Conservation (phyloP, 2,888 invertebrate genomes). For the Scrobipalpa atriplicella region DNA sequence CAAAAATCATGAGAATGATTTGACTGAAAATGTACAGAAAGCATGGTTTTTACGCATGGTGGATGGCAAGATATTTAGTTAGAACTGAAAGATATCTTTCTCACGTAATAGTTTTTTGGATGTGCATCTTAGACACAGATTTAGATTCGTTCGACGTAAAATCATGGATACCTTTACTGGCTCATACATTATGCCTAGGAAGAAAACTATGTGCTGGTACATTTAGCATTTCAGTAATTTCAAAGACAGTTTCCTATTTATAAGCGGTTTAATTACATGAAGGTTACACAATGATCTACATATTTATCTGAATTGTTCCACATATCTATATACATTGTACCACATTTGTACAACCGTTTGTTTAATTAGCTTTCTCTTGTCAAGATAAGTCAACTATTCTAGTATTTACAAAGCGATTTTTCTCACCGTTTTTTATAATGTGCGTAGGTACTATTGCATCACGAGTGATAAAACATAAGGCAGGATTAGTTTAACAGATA, state of each 20-base stretch:
- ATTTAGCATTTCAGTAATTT: no score
- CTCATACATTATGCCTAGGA: no score
- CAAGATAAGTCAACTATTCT: neutral
- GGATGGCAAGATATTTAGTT: no score
- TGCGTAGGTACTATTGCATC: neutral
- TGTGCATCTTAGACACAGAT: no score
- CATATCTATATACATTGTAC: neutral
- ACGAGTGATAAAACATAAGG: neutral
- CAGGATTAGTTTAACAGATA: conserved; percentile 7
- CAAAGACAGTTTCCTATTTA: neutral
- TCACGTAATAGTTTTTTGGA: no score
- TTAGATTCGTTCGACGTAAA: no score
- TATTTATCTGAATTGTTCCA: neutral
- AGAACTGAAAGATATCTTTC: no score
- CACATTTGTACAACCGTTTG: neutral
- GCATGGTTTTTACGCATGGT: no score
- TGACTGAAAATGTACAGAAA: no score
- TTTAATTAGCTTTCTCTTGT: conserved; percentile 1
- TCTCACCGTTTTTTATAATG: neutral
- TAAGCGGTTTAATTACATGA: neutral
- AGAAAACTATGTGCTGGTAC: no score
- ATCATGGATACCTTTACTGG: no score
- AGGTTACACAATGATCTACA: neutral
- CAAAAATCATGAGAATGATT: no score
- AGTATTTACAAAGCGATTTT: neutral